phyloP scores from a whole-genome alignment of 1,140 invertebrate genomes.

The Drosophila arawakana region DNA sequence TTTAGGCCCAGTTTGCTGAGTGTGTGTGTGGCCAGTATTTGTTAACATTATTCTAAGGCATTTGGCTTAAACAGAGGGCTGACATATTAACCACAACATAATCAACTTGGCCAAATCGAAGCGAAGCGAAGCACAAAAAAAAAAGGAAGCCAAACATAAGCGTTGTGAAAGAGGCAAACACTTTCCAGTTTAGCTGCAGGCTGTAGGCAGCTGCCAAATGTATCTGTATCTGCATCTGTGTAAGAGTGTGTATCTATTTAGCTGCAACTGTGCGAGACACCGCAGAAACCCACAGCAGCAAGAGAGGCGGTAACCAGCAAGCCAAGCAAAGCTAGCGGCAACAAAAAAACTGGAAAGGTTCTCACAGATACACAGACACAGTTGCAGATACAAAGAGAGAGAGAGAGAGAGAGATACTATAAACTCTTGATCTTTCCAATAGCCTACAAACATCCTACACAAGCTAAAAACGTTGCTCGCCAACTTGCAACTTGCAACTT shows the following conservation, averaged over 20 bases:
- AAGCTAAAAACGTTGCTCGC: constrained; percentile 59
- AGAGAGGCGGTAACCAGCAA: constrained; percentile 26
- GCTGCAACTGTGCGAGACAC: constrained; percentile 63
- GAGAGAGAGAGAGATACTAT: constrained; percentile 27
- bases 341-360: constrained; percentile 73
- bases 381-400: constrained; percentile 34
- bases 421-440: constrained; percentile 84
- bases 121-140: neutral
- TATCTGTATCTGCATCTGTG: constrained; percentile 44
- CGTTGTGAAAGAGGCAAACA: constrained; percentile 48
- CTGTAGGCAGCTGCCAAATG: constrained; percentile 45
- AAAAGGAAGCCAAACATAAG: constrained; percentile 24
- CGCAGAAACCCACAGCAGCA: constrained; percentile 72
- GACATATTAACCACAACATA: neutral
- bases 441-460: constrained; percentile 84
- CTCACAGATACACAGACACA: constrained; percentile 52
- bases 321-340: constrained; percentile 17
- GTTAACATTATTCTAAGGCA: neutral
- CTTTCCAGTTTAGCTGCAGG: constrained; percentile 67
- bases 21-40: constrained; percentile 18
- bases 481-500: constrained; percentile 19
- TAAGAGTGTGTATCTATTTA: constrained; percentile 58
- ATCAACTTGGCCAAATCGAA: constrained; percentile 13
- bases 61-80: neutral
- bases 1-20: neutral